Evolutionary conservation across 2,888 invertebrate genomes (phyloP), one percentile per base, ranked within the genome.

Genomic region (Orthonychiurus folsomi): DNA sequence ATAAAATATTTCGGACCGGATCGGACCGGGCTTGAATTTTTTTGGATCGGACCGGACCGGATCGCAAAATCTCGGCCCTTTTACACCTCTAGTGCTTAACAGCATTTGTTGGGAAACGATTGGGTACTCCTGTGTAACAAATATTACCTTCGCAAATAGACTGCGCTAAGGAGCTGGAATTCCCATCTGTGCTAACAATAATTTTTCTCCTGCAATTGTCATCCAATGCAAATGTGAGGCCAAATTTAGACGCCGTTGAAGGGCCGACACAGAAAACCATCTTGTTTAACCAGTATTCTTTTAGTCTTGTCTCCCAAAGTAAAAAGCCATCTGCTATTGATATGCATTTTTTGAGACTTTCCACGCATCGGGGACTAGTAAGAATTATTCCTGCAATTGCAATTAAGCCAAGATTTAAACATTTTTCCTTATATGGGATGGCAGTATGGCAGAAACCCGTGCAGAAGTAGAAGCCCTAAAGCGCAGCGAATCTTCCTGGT

Each of bases 311-410:
- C 12, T 65, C 56, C 66, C 64, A 65, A 47, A 47, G 2, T 20
- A 27, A 24, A 2, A 18, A 37, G 24, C 3, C 56, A 18, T 65
- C 66, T 12, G 27, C 48, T n/a, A 1, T 25, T 28, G 47, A 57
- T 15, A 62, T 21, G 1, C 65, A 61, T 54, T 63, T 63, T 9
- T 5, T 23, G 12, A 67, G 9, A 61, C 64, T 63, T 18, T 63
- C 26, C 23, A 69, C 67, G 53, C 67, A 69, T 59, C 69, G 57
- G 15, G 61, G 64, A 56, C 69, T 69, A 18, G 67, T 66, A 5
- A 69, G 62, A 50, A 69, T 61, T 12, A 69, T 56, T 47, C 69
- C 69, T 69, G 56, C n/a, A 54, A 20, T 12, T 20, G 37, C 15
- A 37, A 54, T 27, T 47, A 23, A 20, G 5, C 25, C 12, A 12